These are phyloP conservation scores for Chrysopilus asiliformis DNA, from an alignment of 2,888 invertebrate genomes.

Conservation along the genomic window DNA sequence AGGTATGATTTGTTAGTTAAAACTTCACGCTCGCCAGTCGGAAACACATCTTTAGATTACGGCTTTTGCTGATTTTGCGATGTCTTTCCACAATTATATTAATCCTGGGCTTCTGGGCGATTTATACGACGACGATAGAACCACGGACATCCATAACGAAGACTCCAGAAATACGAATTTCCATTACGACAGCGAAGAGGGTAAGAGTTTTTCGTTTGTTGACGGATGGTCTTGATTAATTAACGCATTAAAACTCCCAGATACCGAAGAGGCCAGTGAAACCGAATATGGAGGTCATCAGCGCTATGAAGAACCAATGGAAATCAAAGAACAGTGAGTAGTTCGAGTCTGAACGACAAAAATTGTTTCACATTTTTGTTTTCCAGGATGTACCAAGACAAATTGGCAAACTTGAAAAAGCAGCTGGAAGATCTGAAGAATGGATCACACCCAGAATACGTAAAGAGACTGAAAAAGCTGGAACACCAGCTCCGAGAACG, in stretches of 20 bases:
- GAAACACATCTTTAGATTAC: too few relatives aligned
- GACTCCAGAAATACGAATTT: constrained; percentile 22
- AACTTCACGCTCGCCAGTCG: too few relatives aligned
- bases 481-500: constrained; percentile 74
- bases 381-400: constrained; percentile 88
- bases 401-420: constrained; percentile 73
- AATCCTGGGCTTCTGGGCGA: too few relatives aligned
- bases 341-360: constrained; percentile 3
- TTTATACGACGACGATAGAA: too few relatives aligned
- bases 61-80: too few relatives aligned
- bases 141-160: constrained; percentile 21
- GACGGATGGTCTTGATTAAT: not conserved
- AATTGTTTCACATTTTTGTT: constrained; percentile 16
- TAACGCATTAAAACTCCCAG: constrained; percentile 35
- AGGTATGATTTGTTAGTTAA: too few relatives aligned
- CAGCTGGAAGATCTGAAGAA: constrained; percentile 81
- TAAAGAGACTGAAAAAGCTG: constrained; percentile 64
- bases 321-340: constrained; percentile 34
- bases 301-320: constrained; percentile 26
- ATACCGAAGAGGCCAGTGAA: constrained; percentile 94
- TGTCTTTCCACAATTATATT: too few relatives aligned
- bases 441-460: constrained; percentile 74
- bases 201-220: constrained; percentile 24
- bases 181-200: constrained; percentile 40
- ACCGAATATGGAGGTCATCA: constrained; percentile 64